phyloP scores from a whole-genome alignment of 2,888 invertebrate genomes.

The Agrotis segetum region DNA sequence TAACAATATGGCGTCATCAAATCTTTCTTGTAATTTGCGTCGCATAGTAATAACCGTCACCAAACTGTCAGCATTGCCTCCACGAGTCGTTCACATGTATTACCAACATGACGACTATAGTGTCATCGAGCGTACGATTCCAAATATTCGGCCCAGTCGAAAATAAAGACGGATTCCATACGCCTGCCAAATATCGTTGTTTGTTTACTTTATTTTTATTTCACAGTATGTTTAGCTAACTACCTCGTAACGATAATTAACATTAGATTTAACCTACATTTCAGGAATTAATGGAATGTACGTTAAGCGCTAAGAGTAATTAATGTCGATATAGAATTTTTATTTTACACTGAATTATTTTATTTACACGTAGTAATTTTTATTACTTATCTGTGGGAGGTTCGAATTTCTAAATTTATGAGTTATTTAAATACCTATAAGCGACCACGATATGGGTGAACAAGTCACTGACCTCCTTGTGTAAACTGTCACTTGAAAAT shows the following conservation, averaged over 20 bases:
- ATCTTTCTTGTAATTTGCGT: slow-evolving; percentile 15
- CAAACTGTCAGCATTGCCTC: not conserved
- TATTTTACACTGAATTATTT: slow-evolving; percentile 38
- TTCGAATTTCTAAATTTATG: not conserved
- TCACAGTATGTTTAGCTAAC: slow-evolving; percentile 39
- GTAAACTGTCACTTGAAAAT: too few species aligned
- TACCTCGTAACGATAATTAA: slow-evolving; percentile 44
- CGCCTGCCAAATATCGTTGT: slow-evolving; percentile 71
- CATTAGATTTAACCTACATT: slow-evolving; percentile 56
- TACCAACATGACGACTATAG: slow-evolving; percentile 51
- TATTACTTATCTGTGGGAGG: not conserved
- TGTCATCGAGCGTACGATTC: slow-evolving; percentile 63
- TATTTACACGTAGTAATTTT: slow-evolving; percentile 29
- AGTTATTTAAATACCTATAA: too few species aligned
- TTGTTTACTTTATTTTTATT: slow-evolving; percentile 70
- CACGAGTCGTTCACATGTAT: slow-evolving; percentile 34
- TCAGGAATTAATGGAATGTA: slow-evolving; percentile 41
- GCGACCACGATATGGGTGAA: too few species aligned
- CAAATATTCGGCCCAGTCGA: slow-evolving; percentile 68
- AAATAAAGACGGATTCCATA: slow-evolving; percentile 77
- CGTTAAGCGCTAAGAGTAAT: slow-evolving; percentile 38
- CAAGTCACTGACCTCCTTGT: too few species aligned
- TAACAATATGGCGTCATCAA: too few species aligned
- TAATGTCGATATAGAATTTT: slow-evolving; percentile 43
- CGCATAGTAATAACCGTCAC: slow-evolving; percentile 34